A percentile compares a stretch with the other conserved stretches of the same genome.
phyloP scores from a whole-genome alignment of 2,888 invertebrate species.

The Boloria selene region DNA sequence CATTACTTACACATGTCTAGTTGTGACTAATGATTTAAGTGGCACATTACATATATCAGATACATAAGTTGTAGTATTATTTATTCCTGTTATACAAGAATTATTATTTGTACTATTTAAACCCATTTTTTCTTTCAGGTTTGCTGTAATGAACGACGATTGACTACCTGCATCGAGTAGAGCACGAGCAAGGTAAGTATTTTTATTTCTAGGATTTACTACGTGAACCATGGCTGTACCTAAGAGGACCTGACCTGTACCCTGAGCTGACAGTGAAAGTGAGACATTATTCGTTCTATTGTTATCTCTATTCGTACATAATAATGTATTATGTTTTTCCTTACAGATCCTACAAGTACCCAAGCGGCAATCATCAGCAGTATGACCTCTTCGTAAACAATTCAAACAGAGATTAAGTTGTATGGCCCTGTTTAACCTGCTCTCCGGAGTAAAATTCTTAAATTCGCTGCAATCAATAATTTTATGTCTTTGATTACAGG shows the following conservation, averaged over 20 bases:
- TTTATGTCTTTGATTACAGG: too few species aligned
- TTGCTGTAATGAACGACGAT: background rate
- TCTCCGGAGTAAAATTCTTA: too few species aligned
- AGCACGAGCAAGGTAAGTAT: background rate
- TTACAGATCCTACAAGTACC: background rate
- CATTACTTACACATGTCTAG: too few species aligned
- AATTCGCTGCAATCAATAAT: too few species aligned
- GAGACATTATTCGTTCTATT: background rate
- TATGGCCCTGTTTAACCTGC: too few species aligned
- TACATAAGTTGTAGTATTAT: background rate
- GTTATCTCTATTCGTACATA: background rate
- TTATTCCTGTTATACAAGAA: background rate
- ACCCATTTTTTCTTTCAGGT: background rate
- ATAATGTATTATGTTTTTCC: background rate
- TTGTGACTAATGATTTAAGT: too few species aligned
- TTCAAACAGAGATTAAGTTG: too few species aligned
- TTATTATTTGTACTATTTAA: background rate
- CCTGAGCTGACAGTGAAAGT: background rate
- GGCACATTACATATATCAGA: background rate
- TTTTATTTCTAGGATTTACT: background rate
- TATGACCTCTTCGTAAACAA: too few species aligned
- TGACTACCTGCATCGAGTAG: background rate
- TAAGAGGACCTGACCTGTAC: background rate
- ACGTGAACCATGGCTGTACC: background rate
- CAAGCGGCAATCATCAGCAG: background rate